Conservation (phyloP, 1,140 invertebrate species). For the Macrostomum lignano region DNA sequence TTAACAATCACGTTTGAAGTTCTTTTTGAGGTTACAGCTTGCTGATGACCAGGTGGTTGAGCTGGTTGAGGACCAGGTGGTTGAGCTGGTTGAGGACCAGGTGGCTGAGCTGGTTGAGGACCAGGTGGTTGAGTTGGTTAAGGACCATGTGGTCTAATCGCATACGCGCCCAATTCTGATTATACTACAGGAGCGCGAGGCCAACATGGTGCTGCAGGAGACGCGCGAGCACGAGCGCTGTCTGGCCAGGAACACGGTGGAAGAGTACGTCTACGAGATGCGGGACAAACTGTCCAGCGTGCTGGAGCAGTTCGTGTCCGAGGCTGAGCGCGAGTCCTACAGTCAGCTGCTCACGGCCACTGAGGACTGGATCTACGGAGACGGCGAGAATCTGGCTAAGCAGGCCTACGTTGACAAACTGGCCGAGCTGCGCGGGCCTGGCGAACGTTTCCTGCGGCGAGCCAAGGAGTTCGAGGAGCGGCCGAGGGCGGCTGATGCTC, state of each 20-base stretch:
- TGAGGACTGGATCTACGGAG: constrained; percentile 71
- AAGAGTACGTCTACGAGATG: constrained; percentile 90
- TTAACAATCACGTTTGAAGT: too few relatives aligned
- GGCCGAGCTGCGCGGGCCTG: constrained; percentile 29
- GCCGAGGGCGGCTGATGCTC: constrained; percentile 43
- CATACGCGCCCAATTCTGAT: not conserved
- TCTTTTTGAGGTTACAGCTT: too few relatives aligned
- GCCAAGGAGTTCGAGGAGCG: constrained; percentile 46
- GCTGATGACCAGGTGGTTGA: too few relatives aligned
- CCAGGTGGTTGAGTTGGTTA: too few relatives aligned
- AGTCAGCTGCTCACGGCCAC: constrained; percentile 43
- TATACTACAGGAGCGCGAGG: constrained; percentile 23
- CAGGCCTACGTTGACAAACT: constrained; percentile 45
- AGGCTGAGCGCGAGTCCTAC: constrained; percentile 37
- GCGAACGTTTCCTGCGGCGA: constrained; percentile 52
- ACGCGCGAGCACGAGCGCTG: constrained; percentile 66
- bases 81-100: too few relatives aligned
- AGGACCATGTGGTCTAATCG: too few relatives aligned
- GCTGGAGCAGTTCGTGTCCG: constrained; percentile 44
- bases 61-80: too few relatives aligned
- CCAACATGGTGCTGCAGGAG: constrained; percentile 57
- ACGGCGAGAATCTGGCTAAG: constrained; percentile 61
- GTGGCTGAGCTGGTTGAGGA: too few relatives aligned
- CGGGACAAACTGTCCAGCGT: constrained; percentile 48
- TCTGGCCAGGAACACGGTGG: constrained; percentile 75